Evolutionary conservation across 2,797 vertebrate genomes (phyloP).

Genomic region (Geotrypetes seraphini): DNA sequence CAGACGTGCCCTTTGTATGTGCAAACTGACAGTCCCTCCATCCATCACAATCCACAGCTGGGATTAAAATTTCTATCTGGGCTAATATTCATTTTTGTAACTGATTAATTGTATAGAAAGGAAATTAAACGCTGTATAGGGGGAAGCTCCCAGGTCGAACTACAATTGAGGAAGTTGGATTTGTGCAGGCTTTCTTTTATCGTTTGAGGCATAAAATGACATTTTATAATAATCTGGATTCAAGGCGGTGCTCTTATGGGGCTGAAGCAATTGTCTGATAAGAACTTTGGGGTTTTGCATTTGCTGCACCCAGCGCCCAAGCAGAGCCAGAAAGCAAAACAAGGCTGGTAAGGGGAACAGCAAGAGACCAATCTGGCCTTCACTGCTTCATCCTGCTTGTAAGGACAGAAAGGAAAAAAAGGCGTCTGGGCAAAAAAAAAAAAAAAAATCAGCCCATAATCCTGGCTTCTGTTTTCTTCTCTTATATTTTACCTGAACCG

Average conservation of each 20-base stretch:
- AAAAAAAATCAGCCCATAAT: too few relatives aligned
- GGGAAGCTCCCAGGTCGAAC: too few relatives aligned
- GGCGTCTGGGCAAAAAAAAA: conserved; percentile 26
- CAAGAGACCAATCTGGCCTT: conserved; percentile 29
- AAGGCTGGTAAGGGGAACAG: conserved; percentile 26
- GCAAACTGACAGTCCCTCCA: conserved; percentile 26
- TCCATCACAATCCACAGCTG: conserved; percentile 21
- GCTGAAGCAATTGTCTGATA: conserved; percentile 39
- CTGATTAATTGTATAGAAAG: too few relatives aligned
- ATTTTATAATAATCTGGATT: conserved; percentile 3
- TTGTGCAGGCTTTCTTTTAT: conserved; percentile 3
- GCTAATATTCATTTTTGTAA: conserved; percentile 7
- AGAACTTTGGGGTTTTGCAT: conserved; percentile 58
- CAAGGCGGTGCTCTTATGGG: not conserved
- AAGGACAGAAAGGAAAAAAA: conserved; percentile 31
- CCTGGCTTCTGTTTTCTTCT: conserved; percentile 8
- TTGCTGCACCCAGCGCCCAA: conserved; percentile 31
- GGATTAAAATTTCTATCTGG: conserved; percentile 28
- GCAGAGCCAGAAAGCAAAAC: conserved; percentile 9
- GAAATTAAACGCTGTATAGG: too few relatives aligned
- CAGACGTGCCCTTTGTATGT: conserved; percentile 35
- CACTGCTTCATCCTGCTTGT: conserved; percentile 26
- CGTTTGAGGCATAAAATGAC: too few relatives aligned
- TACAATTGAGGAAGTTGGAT: conserved; percentile 27
- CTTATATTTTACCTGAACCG: conserved; percentile 28